These are phyloP conservation scores for Plectrocnemia conspersa DNA, from an alignment of 1,140 invertebrate genomes.

Conservation along the genomic window DNA sequence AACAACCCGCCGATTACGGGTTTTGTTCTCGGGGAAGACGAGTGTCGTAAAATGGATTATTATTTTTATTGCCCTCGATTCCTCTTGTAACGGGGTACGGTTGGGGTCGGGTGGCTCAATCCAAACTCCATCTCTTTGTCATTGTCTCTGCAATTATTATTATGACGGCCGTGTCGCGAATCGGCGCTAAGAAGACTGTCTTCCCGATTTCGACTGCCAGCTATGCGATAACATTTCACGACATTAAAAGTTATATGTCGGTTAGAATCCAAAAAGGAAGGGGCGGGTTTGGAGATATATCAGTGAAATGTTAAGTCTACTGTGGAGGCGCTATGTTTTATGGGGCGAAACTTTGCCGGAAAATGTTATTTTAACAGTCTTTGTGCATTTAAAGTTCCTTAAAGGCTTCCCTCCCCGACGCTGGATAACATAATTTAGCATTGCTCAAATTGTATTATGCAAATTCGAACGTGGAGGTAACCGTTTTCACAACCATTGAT, in stretches of 20 bases:
- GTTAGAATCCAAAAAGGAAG: too few relatives aligned
- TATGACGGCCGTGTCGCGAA: background rate
- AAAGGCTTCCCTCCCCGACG: slow-evolving; percentile 2
- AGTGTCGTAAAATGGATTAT: slow-evolving; percentile 22
- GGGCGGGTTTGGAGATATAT: background rate
- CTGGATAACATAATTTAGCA: slow-evolving; percentile 11
- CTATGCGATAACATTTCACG: too few relatives aligned
- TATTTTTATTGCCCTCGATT: slow-evolving; percentile 20
- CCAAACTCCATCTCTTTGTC: slow-evolving; percentile 1
- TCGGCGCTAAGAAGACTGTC: background rate
- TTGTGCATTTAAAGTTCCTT: slow-evolving; percentile 17
- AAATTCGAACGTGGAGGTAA: slow-evolving; percentile 12
- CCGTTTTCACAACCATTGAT: slow-evolving; percentile 6
- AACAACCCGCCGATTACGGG: slow-evolving; percentile 14
- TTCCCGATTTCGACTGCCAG: slow-evolving; percentile 6
- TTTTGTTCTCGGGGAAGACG: background rate
- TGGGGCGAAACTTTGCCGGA: slow-evolving; percentile 11
- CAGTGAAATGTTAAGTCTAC: slow-evolving; percentile 2
- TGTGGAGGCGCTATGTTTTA: slow-evolving; percentile 12
- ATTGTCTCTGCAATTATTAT: slow-evolving; percentile 24
- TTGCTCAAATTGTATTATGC: slow-evolving; percentile 22
- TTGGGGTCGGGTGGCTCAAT: too few relatives aligned
- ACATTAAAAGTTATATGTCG: background rate
- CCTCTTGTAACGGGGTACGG: background rate
- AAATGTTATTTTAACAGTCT: slow-evolving; percentile 24